Conservation (phyloP, 2,113 vertebrate species). For the Labrus mixtus region DNA sequence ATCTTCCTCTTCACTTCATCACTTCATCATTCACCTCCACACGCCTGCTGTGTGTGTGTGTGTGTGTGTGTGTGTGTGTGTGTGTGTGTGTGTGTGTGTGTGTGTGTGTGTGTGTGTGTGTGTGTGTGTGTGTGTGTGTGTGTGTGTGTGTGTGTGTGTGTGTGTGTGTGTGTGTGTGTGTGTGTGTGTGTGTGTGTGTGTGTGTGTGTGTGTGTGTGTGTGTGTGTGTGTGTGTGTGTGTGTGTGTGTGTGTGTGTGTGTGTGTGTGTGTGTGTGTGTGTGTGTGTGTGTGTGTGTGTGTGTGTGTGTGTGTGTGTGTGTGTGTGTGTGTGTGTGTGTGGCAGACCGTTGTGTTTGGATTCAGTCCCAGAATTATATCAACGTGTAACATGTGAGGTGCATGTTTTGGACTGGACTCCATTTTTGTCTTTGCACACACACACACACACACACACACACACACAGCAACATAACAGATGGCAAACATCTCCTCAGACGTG, state of each 20-base stretch:
- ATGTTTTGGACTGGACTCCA: slow-evolving; percentile 25
- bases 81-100: slow-evolving; percentile 26
- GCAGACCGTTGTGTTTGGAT: slow-evolving; percentile 54
- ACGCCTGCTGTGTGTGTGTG: not conserved
- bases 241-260: slow-evolving; percentile 29
- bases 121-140: not conserved
- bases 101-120: slow-evolving; percentile 29
- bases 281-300: slow-evolving; percentile 29
- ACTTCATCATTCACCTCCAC: slow-evolving; percentile 15
- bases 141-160: slow-evolving; percentile 24
- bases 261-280: not conserved
- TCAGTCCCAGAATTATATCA: slow-evolving; percentile 48
- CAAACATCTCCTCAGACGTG: slow-evolving; percentile 28
- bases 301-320: slow-evolving; percentile 2
- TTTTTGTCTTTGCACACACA: slow-evolving; percentile 10
- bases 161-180: slow-evolving; percentile 11
- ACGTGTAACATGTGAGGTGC: slow-evolving; percentile 48
- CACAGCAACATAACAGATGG: slow-evolving; percentile 36
- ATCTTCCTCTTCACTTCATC: slow-evolving; percentile 21
- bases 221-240: slow-evolving; percentile 26
- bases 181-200: slow-evolving; percentile 28
- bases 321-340: slow-evolving; percentile 30
- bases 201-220: slow-evolving; percentile 29
- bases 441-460: slow-evolving; percentile 6
- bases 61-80: slow-evolving; percentile 26